Conservation (phyloP, 2,113 vertebrate species). For the Thunnus maccoyii region DNA sequence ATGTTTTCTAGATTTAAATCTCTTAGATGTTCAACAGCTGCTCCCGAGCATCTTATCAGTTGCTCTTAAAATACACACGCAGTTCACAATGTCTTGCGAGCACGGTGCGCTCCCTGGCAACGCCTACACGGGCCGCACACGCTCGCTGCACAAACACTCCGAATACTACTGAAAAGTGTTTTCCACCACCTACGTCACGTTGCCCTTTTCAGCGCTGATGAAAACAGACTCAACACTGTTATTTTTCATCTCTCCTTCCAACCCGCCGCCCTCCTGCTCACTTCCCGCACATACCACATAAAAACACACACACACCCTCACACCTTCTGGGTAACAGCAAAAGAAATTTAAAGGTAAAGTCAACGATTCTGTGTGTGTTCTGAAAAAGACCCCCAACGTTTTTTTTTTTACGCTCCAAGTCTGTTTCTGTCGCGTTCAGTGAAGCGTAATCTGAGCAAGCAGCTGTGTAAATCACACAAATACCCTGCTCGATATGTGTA, state of each 20-base stretch:
- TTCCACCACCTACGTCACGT: conserved; percentile 22
- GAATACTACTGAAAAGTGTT: conserved; percentile 6
- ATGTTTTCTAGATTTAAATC: too few relatives aligned
- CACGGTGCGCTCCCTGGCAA: neutral
- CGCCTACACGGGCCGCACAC: neutral
- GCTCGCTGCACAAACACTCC: conserved; percentile 9
- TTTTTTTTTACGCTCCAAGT: too few relatives aligned
- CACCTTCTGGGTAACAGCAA: neutral
- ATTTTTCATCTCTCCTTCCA: conserved; percentile 25
- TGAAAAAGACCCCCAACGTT: too few relatives aligned
- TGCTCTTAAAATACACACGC: conserved; percentile 1
- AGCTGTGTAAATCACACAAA: too few relatives aligned
- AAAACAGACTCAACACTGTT: conserved; percentile 16
- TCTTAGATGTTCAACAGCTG: neutral
- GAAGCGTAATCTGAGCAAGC: too few relatives aligned
- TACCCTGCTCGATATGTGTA: too few relatives aligned
- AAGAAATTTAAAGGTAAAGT: too few relatives aligned
- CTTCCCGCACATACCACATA: conserved; percentile 8
- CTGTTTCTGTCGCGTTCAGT: too few relatives aligned
- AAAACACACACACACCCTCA: neutral
- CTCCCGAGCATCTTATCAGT: neutral
- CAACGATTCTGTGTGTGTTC: too few relatives aligned
- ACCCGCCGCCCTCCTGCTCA: conserved; percentile 37
- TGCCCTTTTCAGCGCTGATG: conserved; percentile 17
- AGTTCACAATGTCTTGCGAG: neutral